Conservation (phyloP, 2,888 invertebrate genomes). For the Dinocampus coccinellae region DNA sequence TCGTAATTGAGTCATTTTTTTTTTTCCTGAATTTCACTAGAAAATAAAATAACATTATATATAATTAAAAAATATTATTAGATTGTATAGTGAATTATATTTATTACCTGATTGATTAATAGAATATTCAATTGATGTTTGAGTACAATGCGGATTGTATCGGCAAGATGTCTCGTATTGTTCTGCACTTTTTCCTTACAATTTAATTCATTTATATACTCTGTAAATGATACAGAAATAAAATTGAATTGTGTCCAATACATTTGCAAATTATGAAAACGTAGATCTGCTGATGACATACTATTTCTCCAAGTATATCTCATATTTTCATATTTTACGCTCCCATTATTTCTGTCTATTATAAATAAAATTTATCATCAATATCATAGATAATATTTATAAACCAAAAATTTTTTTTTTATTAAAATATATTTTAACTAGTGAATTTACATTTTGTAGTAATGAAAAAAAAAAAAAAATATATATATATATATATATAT, state of each 20-base stretch:
- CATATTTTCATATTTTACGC: background rate
- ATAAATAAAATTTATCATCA: background rate
- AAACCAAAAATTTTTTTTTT: background rate
- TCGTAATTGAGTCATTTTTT: background rate
- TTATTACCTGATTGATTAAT: background rate
- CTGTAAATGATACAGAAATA: background rate
- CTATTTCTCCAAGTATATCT: background rate
- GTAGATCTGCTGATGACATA: background rate
- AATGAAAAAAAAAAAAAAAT: too few species aligned
- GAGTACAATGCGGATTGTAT: background rate
- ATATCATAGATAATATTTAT: background rate
- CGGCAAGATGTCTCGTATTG: background rate
- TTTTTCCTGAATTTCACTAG: background rate
- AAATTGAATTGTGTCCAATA: background rate
- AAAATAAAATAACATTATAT: background rate
- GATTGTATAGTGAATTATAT: background rate
- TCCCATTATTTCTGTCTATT: background rate
- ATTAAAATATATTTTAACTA: too few species aligned
- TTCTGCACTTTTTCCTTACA: background rate
- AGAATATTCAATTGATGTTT: too few species aligned
- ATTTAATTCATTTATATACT: background rate
- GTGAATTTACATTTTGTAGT: too few species aligned
- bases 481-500: too few species aligned
- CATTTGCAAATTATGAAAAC: background rate
- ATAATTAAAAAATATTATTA: background rate